Evolutionary conservation across 2,888 invertebrate species (phyloP).

Genomic region (Nipponacmea schrenckii): DNA sequence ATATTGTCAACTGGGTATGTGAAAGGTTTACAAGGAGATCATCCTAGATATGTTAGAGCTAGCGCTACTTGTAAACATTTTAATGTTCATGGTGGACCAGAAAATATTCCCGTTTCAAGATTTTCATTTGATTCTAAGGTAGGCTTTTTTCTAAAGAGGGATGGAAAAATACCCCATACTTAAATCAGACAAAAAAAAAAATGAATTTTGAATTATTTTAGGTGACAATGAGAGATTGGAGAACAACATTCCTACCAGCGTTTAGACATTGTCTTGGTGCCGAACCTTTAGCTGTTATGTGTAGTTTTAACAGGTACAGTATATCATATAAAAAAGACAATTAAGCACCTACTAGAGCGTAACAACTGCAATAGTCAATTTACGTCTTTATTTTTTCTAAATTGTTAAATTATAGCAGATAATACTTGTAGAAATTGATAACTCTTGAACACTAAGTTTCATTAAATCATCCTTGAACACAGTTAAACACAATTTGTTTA

Average conservation of each 20-base stretch:
- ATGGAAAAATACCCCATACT: too few species aligned
- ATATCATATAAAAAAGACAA: too few species aligned
- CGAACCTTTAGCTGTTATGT: slow-evolving; percentile 42
- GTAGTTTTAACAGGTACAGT: slow-evolving; percentile 42
- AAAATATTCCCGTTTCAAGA: slow-evolving; percentile 22
- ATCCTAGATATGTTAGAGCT: slow-evolving; percentile 54
- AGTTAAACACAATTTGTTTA: too few species aligned
- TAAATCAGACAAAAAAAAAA: too few species aligned
- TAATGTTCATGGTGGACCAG: slow-evolving; percentile 60
- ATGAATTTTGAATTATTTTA: background rate
- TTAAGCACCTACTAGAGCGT: too few species aligned
- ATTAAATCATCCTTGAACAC: too few species aligned
- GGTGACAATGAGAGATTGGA: slow-evolving; percentile 34
- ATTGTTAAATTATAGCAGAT: too few species aligned
- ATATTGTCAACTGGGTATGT: slow-evolving; percentile 49
- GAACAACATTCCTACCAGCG: slow-evolving; percentile 42
- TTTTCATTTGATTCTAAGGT: background rate
- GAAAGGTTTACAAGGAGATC: slow-evolving; percentile 54
- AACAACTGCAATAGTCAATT: too few species aligned
- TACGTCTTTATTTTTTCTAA: too few species aligned
- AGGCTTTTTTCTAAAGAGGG: background rate
- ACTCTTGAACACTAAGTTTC: too few species aligned
- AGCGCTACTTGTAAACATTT: slow-evolving; percentile 65
- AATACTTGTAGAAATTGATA: too few species aligned
- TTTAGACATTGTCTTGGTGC: slow-evolving; percentile 43